phyloP scores from a whole-genome alignment of 2,888 invertebrate genomes.

The Drosophila pegasa region DNA sequence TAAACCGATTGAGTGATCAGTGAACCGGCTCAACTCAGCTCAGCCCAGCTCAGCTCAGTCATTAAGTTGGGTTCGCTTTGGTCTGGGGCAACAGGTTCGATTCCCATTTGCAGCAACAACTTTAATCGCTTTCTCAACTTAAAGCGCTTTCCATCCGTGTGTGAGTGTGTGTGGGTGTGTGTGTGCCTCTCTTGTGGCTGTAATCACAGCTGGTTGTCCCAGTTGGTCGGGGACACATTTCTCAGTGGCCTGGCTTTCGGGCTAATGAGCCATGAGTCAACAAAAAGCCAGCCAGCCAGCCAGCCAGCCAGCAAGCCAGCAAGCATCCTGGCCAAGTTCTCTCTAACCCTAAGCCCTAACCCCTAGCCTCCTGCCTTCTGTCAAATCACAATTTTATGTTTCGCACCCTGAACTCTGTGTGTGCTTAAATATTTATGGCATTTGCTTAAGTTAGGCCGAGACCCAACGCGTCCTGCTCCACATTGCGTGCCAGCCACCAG shows the following conservation, averaged over 20 bases:
- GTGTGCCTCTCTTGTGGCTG: constrained; percentile 4
- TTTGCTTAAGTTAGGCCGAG: constrained; percentile 53
- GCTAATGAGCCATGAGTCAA: constrained; percentile 63
- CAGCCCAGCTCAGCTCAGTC: too few relatives aligned
- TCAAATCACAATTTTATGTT: constrained; percentile 47
- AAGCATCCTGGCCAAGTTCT: neutral
- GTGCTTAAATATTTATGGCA: constrained; percentile 61
- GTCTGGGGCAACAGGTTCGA: constrained; percentile 19
- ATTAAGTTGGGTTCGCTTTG: neutral
- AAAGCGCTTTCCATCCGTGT: constrained; percentile 2
- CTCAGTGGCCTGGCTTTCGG: constrained; percentile 18
- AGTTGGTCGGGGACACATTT: constrained; percentile 12
- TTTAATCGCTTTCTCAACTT: constrained; percentile 20
- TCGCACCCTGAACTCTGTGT: constrained; percentile 12
- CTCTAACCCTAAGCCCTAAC: neutral
- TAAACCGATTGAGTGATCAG: neutral
- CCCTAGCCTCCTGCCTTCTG: neutral
- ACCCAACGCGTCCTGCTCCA: constrained; percentile 4
- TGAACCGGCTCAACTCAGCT: neutral
- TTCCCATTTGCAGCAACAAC: neutral
- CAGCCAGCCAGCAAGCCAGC: neutral
- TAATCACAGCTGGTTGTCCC: constrained; percentile 19
- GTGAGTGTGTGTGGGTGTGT: neutral
- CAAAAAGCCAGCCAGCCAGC: constrained; percentile 12
- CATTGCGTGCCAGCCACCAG: constrained; percentile 11